phyloP scores from a whole-genome alignment of 2,113 vertebrate genomes.

The Pyxicephalus adspersus region DNA sequence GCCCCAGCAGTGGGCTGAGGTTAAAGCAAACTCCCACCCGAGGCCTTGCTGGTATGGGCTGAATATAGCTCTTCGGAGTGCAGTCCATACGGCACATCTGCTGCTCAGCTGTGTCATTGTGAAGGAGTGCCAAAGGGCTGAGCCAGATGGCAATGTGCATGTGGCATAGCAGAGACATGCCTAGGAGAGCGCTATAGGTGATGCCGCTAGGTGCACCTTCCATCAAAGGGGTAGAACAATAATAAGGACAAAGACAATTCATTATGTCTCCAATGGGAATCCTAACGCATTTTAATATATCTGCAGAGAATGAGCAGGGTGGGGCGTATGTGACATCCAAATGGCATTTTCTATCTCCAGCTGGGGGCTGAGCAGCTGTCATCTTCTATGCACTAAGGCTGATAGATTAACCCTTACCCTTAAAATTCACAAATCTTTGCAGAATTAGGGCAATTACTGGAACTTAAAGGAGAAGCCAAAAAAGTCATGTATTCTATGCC shows the following conservation, averaged over 20 bases:
- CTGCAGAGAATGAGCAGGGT: constrained; percentile 16
- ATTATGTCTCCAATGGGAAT: not conserved
- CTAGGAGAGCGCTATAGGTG: constrained; percentile 5
- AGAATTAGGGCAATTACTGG: no score
- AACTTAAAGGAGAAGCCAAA: no score
- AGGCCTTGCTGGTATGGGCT: constrained; percentile 1
- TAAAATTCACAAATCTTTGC: no score
- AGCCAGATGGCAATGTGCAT: constrained; percentile 22
- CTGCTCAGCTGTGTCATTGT: constrained; percentile 45
- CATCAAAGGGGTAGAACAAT: not conserved
- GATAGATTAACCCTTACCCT: constrained; percentile 17
- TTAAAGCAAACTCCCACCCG: not conserved
- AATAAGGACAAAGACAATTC: constrained; percentile 14
- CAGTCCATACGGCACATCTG: constrained; percentile 42
- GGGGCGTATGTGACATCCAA: constrained; percentile 42
- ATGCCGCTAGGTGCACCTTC: not conserved
- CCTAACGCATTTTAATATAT: constrained; percentile 9
- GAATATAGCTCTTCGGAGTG: constrained; percentile 15
- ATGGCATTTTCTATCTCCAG: constrained; percentile 26
- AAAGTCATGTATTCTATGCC: no score
- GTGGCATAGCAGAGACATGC: constrained; percentile 17
- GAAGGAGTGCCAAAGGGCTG: constrained; percentile 26
- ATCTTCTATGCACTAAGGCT: not conserved
- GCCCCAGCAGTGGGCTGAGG: constrained; percentile 5
- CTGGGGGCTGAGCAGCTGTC: constrained; percentile 29